These are phyloP conservation scores for Liopterus haemorrhoidalis DNA, from an alignment of 2,888 invertebrate genomes.

Conservation along the genomic window DNA sequence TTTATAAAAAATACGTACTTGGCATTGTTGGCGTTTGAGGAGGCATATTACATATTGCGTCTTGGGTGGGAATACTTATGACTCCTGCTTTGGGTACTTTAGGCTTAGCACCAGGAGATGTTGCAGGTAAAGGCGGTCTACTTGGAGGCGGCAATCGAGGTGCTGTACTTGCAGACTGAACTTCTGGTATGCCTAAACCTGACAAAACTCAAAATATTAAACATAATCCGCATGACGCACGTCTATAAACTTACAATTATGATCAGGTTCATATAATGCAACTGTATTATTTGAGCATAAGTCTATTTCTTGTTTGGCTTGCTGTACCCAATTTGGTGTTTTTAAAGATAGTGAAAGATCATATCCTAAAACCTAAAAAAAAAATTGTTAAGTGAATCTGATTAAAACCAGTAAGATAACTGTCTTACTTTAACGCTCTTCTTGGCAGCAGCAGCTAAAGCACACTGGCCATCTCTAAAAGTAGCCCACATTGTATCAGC, in stretches of 20 bases:
- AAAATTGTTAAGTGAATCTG: slow-evolving; percentile 5
- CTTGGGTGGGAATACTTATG: slow-evolving; percentile 45
- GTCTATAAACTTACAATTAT: slow-evolving; percentile 41
- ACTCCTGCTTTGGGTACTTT: slow-evolving; percentile 46
- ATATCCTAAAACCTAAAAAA: slow-evolving; percentile 58
- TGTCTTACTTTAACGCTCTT: slow-evolving; percentile 31
- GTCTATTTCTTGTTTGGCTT: slow-evolving; percentile 75
- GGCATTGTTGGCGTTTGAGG: slow-evolving; percentile 44
- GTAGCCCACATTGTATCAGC: slow-evolving; percentile 87
- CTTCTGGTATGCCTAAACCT: slow-evolving; percentile 49
- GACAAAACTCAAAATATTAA: slow-evolving; percentile 15
- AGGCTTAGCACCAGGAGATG: slow-evolving; percentile 48
- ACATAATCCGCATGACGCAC: slow-evolving; percentile 1
- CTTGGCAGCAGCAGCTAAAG: slow-evolving; percentile 61
- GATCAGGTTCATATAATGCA: slow-evolving; percentile 54
- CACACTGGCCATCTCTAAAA: slow-evolving; percentile 83
- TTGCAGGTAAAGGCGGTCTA: slow-evolving; percentile 49
- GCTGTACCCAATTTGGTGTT: slow-evolving; percentile 78
- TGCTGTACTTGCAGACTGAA: slow-evolving; percentile 41
- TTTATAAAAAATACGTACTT: too few species aligned
- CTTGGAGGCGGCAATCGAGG: slow-evolving; percentile 45
- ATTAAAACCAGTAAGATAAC: slow-evolving; percentile 33
- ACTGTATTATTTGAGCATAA: slow-evolving; percentile 81
- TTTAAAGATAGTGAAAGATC: slow-evolving; percentile 68
- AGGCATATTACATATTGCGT: slow-evolving; percentile 47